phyloP scores from a whole-genome alignment of 1,140 invertebrate species.

The Hypsibius dujardini region DNA sequence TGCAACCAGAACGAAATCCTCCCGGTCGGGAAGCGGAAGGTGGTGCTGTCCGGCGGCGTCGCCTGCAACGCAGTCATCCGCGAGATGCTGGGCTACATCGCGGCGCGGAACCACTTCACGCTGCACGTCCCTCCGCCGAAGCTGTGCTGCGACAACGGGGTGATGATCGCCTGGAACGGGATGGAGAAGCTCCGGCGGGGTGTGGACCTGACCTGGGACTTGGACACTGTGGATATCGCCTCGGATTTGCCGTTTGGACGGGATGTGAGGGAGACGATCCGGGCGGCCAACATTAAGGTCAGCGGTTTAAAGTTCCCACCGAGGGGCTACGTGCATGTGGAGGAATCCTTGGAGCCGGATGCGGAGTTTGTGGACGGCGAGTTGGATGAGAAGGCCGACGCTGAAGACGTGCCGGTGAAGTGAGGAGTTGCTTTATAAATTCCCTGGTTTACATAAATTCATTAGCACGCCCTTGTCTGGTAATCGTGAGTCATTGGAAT shows the following conservation, averaged over 20 bases:
- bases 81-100: slow-evolving; percentile 46
- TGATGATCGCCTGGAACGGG: slow-evolving; percentile 90
- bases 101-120: slow-evolving; percentile 45
- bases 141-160: slow-evolving; percentile 88
- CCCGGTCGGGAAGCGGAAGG: slow-evolving; percentile 32
- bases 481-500: too few relatives aligned
- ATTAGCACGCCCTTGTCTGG: too few relatives aligned
- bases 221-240: background rate
- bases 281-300: background rate
- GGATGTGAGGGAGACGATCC: background rate
- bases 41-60: slow-evolving; percentile 80
- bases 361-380: too few relatives aligned
- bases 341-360: too few relatives aligned
- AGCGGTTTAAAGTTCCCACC: slow-evolving; percentile 10
- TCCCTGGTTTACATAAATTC: too few relatives aligned
- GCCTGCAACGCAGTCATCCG: slow-evolving; percentile 74
- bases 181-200: slow-evolving; percentile 18
- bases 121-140: slow-evolving; percentile 56
- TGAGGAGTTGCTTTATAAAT: too few relatives aligned
- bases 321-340: too few relatives aligned
- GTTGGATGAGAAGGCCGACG: too few relatives aligned
- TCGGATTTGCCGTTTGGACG: background rate
- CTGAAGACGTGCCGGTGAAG: too few relatives aligned
- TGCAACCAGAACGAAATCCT: slow-evolving; percentile 44
- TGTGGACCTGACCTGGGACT: slow-evolving; percentile 10